Evolutionary conservation across 2,888 invertebrate genomes (phyloP).

Genomic region (Drosophila glabriapex): DNA sequence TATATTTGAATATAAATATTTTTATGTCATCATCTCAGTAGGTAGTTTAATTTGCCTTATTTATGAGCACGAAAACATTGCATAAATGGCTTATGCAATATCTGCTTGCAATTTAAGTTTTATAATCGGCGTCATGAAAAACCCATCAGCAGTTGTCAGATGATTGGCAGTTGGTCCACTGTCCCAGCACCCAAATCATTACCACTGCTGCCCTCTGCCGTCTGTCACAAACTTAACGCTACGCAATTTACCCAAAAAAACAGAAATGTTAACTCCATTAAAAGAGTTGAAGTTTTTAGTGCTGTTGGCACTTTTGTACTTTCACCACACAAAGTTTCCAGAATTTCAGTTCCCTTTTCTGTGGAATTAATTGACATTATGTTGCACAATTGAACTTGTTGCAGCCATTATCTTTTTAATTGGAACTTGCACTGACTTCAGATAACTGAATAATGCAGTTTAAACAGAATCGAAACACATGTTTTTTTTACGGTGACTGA

Average conservation of each 20-base stretch:
- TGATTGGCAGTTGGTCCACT: conserved; percentile 18
- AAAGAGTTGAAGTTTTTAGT: conserved; percentile 6
- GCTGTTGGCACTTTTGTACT: conserved; percentile 18
- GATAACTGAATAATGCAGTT: conserved; percentile 10
- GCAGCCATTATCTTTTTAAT: conserved; percentile 41
- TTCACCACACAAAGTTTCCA: conserved; percentile 32
- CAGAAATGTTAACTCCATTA: conserved; percentile 16
- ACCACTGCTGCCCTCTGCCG: neutral
- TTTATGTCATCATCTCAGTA: neutral
- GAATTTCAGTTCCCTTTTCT: conserved; percentile 10
- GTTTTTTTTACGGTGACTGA: neutral
- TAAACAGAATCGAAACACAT: neutral
- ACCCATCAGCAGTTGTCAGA: conserved; percentile 14
- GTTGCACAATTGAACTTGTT: conserved; percentile 28
- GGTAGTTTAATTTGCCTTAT: conserved; percentile 2
- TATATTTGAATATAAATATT: neutral
- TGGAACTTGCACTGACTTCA: conserved; percentile 15
- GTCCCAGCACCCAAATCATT: conserved; percentile 2
- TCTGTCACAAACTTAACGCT: conserved; percentile 33
- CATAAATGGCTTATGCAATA: conserved; percentile 29
- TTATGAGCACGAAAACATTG: neutral
- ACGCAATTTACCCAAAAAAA: conserved; percentile 15
- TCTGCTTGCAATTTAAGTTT: conserved; percentile 28
- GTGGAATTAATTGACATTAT: conserved; percentile 20
- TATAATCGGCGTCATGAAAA: conserved; percentile 26